phyloP scores from a whole-genome alignment of 2,797 vertebrate species.

The Eulemur mongoz region DNA sequence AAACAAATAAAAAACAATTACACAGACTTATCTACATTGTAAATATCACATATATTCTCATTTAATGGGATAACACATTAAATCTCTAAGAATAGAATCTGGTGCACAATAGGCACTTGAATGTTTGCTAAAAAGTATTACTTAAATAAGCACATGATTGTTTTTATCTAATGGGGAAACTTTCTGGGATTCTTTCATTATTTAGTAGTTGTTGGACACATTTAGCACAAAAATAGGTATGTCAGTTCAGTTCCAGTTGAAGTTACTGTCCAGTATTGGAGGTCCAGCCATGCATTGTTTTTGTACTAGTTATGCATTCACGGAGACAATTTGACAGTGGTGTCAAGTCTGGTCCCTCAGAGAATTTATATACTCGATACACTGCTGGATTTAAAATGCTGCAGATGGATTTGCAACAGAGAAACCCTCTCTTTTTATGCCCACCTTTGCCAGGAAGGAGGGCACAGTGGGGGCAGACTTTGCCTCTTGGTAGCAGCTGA shows the following conservation, averaged over 20 bases:
- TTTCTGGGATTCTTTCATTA: slow-evolving; percentile 41
- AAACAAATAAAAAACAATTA: neutral
- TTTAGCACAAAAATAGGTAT: neutral
- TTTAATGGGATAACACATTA: neutral
- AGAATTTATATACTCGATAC: neutral
- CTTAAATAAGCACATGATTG: neutral
- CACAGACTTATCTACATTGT: neutral
- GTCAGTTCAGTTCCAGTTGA: slow-evolving; percentile 35
- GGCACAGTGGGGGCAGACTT: neutral
- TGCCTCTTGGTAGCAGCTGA: slow-evolving; percentile 15
- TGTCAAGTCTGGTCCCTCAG: neutral
- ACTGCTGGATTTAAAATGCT: slow-evolving; percentile 19
- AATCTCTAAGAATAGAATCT: neutral
- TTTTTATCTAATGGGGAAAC: neutral
- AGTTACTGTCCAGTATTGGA: neutral
- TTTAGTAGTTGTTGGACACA: slow-evolving; percentile 29
- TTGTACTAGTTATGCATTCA: slow-evolving; percentile 28
- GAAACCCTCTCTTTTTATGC: neutral
- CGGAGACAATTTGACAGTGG: neutral
- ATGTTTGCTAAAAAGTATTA: neutral
- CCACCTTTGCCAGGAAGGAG: neutral
- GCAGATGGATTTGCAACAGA: neutral
- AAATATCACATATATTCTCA: neutral
- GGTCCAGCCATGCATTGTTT: neutral
- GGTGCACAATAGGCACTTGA: neutral